Percentiles rank a stretch among this genome's conserved stretches.
These are phyloP conservation scores for Datnioides undecimradiatus DNA, from an alignment of 2,113 vertebrate species.

Conservation along the genomic window DNA sequence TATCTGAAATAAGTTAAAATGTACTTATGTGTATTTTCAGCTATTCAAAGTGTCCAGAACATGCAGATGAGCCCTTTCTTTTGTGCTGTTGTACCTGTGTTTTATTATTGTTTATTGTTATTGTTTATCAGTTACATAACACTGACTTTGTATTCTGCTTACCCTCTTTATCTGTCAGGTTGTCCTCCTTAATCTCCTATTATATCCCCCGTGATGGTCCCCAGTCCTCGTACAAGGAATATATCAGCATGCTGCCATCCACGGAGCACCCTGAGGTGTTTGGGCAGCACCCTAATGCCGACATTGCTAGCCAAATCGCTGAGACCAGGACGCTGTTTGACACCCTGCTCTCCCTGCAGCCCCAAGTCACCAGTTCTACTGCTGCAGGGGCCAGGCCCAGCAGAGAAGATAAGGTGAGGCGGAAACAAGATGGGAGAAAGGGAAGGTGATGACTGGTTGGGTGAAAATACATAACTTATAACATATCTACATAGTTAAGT, in stretches of 20 bases:
- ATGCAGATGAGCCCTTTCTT: background rate
- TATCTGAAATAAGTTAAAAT: background rate
- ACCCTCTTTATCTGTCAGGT: constrained; percentile 69
- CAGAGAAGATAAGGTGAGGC: constrained; percentile 87
- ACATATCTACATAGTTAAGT: background rate
- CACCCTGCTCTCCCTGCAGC: constrained; percentile 91
- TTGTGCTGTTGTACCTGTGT: background rate
- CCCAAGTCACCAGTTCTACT: constrained; percentile 82
- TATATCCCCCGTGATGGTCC: constrained; percentile 87
- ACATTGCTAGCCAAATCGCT: constrained; percentile 89
- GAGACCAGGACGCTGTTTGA: constrained; percentile 89
- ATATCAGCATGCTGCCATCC: constrained; percentile 84
- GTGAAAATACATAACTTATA: background rate
- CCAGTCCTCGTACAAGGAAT: constrained; percentile 83
- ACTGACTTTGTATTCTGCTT: background rate
- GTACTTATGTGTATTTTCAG: no score
- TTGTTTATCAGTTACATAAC: background rate
- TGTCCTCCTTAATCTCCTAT: constrained; percentile 84
- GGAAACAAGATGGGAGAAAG: background rate
- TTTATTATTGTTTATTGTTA: background rate
- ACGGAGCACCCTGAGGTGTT: constrained; percentile 90
- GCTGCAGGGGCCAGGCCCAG: constrained; percentile 72
- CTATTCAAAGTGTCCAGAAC: background rate
- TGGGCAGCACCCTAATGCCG: constrained; percentile 91
- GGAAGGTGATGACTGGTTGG: background rate